These are phyloP conservation scores for Silurus aristotelis DNA, from an alignment of 2,797 vertebrate genomes.

Conservation along the genomic window DNA sequence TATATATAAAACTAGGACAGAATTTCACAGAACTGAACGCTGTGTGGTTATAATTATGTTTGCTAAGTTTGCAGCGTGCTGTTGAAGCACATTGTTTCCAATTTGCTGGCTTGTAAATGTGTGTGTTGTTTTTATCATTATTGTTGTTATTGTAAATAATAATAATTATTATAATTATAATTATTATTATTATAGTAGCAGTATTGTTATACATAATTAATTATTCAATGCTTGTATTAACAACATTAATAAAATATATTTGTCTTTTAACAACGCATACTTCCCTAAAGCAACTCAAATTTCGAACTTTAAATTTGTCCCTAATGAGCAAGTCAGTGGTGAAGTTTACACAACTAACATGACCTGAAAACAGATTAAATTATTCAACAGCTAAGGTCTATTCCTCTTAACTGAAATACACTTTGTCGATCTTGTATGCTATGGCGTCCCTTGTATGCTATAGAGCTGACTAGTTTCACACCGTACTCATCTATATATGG, in stretches of 20 bases:
- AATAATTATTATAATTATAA: background rate
- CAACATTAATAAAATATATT: background rate
- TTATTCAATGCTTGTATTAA: background rate
- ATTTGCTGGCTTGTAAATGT: background rate
- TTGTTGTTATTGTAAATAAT: background rate
- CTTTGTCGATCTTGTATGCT: background rate
- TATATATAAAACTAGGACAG: background rate
- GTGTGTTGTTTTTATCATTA: background rate
- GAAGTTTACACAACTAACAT: background rate
- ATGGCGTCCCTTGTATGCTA: background rate
- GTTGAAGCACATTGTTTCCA: background rate
- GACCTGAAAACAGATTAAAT: background rate
- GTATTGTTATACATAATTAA: too few relatives aligned
- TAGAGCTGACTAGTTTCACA: background rate
- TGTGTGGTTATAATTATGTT: too few relatives aligned
- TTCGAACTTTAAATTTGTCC: background rate
- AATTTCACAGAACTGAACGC: slow-evolving; percentile 1
- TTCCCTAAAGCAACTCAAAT: background rate
- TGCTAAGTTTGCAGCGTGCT: background rate
- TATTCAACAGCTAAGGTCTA: background rate
- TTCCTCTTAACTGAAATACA: background rate
- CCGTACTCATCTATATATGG: background rate
- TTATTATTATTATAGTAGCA: too few relatives aligned
- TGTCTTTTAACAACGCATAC: background rate
- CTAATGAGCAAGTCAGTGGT: background rate